Percentiles rank a stretch among this genome's conserved stretches.
Conservation (phyloP, 2,797 vertebrate species). For the Mallotus villosus region DNA sequence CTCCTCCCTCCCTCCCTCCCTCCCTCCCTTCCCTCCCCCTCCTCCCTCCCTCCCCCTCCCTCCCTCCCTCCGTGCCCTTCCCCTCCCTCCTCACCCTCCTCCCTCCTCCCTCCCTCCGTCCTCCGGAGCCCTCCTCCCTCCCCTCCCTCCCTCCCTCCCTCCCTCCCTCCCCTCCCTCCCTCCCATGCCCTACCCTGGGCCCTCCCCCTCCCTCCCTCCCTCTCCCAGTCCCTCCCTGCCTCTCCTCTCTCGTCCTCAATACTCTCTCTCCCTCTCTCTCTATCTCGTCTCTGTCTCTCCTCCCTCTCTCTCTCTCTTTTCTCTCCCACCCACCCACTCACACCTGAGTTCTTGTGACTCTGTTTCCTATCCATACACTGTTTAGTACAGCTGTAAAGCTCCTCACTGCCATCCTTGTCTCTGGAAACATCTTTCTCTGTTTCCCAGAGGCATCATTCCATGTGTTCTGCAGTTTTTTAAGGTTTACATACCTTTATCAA, state of each 20-base stretch:
- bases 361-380: not conserved
- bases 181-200: too few relatives aligned
- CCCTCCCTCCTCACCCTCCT: not conserved
- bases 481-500: constrained; percentile 7
- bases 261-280: not conserved
- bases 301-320: not conserved
- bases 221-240: not conserved
- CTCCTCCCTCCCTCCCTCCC: constrained; percentile 1
- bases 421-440: constrained; percentile 21
- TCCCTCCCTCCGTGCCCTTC: not conserved
- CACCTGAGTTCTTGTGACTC: not conserved
- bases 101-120: not conserved
- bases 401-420: not conserved
- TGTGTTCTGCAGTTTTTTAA: constrained; percentile 20
- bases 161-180: not conserved
- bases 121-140: not conserved
- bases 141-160: constrained; percentile 1
- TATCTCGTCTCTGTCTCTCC: not conserved
- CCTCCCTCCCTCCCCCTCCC: not conserved
- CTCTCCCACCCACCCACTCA: constrained; percentile 4
- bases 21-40: not conserved
- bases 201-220: not conserved
- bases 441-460: constrained; percentile 18
- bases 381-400: not conserved
- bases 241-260: too few relatives aligned